Evolutionary conservation across 2,797 vertebrate species (phyloP), one percentile per base, ranked within the genome.

Genomic region (Thunnus albacares): DNA sequence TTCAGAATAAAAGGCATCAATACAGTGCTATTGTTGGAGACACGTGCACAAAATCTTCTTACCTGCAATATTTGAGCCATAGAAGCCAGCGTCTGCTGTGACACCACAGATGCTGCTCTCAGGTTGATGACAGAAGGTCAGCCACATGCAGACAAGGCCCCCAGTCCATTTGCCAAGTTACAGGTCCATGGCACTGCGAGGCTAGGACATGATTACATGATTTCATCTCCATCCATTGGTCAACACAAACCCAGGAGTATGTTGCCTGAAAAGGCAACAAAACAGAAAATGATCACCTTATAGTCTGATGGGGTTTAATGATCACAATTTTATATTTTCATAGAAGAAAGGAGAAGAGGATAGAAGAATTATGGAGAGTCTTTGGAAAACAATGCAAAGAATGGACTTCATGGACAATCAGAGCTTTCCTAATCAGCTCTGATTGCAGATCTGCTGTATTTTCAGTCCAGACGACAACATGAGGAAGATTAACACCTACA

Each of bases 181-280:
- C 18, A n/a, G 49, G 59, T 79, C 90, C 67, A 51, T 75, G 71
- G 69, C 68, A 69, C 35, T 13, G 64, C 6, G 15, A 52, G 61
- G 79, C 61, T 41, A 12, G 57, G 0, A 38, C 53, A 0, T 20
- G n/a, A 65, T 89, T 75, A 88, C 87, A 84, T 80, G 80, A 64
- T 79, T 76, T 85, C 90, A 87, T 92, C 89, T 80, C 88, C 60
- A 26, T 81, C 91, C 91, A 92, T 93, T 30, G 82, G 79, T 47
- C 70, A 65, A 72, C 33, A 68, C 66, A 47, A 72, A 61, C 24
- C 65, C 73, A 28, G 43, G 30, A 59, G 63, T 35, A 3, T 3
- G 26, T 45, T 28, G 24, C 56, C 89, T 93, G 69, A 35, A 75
- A 63, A 77, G 41, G 12, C 58, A 3, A 26, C 1, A 51, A 59